Percentiles rank a stretch among this genome's conserved stretches.
phyloP scores from a whole-genome alignment of 2,888 invertebrate species.

The Drosophila merina region DNA sequence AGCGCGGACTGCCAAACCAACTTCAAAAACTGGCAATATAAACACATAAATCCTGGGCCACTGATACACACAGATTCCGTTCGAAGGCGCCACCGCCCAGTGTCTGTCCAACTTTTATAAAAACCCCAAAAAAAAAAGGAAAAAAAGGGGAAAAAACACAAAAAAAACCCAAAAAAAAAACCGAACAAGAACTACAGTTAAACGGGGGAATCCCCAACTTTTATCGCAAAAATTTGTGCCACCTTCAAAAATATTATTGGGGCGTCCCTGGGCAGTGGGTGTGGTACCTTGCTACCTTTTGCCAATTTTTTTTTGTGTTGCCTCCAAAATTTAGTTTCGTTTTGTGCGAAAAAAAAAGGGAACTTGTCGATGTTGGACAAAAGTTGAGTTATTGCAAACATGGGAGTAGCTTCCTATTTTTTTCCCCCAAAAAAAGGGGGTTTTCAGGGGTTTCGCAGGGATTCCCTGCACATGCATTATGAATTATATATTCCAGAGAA shows the following conservation, averaged over 20 bases:
- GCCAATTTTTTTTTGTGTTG: slow-evolving; percentile 16
- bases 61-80: slow-evolving; percentile 74
- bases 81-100: slow-evolving; percentile 27
- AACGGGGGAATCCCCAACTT: slow-evolving; percentile 6
- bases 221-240: slow-evolving; percentile 38
- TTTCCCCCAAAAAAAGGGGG: not conserved
- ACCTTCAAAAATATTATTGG: slow-evolving; percentile 69
- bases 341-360: not conserved
- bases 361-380: slow-evolving; percentile 66
- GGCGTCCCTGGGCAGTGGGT: slow-evolving; percentile 57
- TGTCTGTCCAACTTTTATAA: slow-evolving; percentile 40
- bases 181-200: slow-evolving; percentile 15
- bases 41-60: slow-evolving; percentile 76
- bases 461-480: slow-evolving; percentile 58
- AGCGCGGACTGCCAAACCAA: slow-evolving; percentile 76
- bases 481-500: slow-evolving; percentile 41
- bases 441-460: not conserved
- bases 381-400: slow-evolving; percentile 63
- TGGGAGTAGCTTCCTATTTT: not conserved
- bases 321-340: slow-evolving; percentile 38
- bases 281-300: slow-evolving; percentile 45
- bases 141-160: not conserved
- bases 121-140: slow-evolving; percentile 25
- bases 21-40: slow-evolving; percentile 79
- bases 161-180: slow-evolving; percentile 8